Conservation (phyloP, 2,888 invertebrate genomes). For the Polyommatus iphigenia region DNA sequence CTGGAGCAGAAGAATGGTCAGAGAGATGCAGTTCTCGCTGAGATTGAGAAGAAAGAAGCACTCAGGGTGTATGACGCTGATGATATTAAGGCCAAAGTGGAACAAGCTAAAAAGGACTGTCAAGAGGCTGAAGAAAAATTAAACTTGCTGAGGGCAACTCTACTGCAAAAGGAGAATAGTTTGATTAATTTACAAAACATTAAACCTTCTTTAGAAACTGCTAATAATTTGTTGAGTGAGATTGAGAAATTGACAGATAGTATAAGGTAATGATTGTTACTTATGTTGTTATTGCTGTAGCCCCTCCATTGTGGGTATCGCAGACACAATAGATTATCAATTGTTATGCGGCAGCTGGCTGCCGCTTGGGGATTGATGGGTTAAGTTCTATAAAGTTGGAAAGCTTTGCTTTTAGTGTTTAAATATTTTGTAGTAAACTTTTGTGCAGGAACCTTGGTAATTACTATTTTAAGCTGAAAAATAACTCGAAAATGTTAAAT, state of each 20-base stretch:
- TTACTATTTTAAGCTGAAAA: too few species aligned
- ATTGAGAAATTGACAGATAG: conserved; percentile 58
- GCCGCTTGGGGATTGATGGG: too few species aligned
- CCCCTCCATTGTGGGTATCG: too few species aligned
- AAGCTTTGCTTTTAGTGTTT: too few species aligned
- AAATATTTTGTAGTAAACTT: too few species aligned
- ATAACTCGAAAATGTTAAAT: too few species aligned
- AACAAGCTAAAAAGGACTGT: conserved; percentile 57
- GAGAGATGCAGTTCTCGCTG: conserved; percentile 56
- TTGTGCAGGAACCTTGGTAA: too few species aligned
- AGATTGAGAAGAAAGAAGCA: conserved; percentile 58
- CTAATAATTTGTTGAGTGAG: conserved; percentile 61
- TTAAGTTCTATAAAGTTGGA: not conserved
- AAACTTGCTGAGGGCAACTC: conserved; percentile 49
- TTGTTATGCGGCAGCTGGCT: too few species aligned
- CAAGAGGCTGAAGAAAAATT: conserved; percentile 63
- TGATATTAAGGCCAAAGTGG: conserved; percentile 59
- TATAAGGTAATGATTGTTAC: conserved; percentile 54
- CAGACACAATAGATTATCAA: too few species aligned
- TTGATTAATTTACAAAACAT: conserved; percentile 64
- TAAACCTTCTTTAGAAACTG: conserved; percentile 62
- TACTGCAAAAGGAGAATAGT: conserved; percentile 64
- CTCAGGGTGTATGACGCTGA: conserved; percentile 67
- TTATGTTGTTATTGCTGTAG: not conserved
- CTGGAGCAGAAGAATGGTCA: conserved; percentile 62